Evolutionary conservation across 2,113 vertebrate genomes (phyloP).

Genomic region (Benitochromis conjunctus): DNA sequence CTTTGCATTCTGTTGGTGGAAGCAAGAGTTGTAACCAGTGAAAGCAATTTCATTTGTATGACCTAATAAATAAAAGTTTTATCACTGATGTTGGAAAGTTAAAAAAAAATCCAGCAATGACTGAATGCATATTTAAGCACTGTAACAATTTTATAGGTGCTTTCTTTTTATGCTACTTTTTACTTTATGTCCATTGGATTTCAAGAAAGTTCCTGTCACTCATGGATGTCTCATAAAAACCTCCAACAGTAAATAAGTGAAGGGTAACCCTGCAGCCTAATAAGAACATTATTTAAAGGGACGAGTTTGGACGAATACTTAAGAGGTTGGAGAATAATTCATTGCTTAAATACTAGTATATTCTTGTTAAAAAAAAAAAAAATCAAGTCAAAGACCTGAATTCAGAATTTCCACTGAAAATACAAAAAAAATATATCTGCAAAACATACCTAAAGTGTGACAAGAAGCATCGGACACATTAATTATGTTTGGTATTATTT

Average conservation of each 20-base stretch:
- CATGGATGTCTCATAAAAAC: neutral
- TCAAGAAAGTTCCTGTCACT: neutral
- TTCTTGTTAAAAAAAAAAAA: neutral
- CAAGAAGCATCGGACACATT: neutral
- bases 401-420: neutral
- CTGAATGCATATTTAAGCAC: neutral
- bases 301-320: neutral
- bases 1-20: neutral
- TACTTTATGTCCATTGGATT: neutral
- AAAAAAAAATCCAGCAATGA: rapidly evolving
- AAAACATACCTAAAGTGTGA: neutral
- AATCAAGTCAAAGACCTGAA: neutral
- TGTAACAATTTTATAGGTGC: neutral
- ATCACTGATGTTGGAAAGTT: neutral
- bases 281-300: neutral
- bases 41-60: neutral
- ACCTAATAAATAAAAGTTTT: neutral
- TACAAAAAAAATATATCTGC: neutral
- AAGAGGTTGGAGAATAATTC: neutral
- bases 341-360: neutral
- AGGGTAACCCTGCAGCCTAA: neutral
- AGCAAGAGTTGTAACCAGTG: rapidly evolving
- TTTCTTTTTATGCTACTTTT: neutral
- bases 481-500: neutral
- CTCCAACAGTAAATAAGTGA: neutral